Percentiles rank a stretch among this genome's conserved stretches.
Evolutionary conservation across 2,113 vertebrate genomes (phyloP).

Genomic region (Hyperopisus bebe): DNA sequence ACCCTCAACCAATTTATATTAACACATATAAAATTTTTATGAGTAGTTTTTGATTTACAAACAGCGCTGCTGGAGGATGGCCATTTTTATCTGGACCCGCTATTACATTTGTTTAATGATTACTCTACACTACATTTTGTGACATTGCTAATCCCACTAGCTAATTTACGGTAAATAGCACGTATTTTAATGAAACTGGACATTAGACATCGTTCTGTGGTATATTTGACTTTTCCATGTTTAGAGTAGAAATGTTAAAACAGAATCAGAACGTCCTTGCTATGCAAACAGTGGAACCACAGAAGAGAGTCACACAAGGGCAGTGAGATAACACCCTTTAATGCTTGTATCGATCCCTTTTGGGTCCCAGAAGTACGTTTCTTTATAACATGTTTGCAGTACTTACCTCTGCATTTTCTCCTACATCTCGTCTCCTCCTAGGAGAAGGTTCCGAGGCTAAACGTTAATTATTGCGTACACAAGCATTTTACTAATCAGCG

Average conservation of each 20-base stretch:
- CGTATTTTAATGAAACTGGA: background rate
- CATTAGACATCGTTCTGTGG: background rate
- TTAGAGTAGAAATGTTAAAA: background rate
- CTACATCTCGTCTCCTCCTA: constrained; percentile 54
- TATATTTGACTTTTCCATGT: background rate
- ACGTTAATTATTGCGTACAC: constrained; percentile 75
- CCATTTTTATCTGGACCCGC: background rate
- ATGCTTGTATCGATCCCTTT: constrained; percentile 63
- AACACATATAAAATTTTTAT: background rate
- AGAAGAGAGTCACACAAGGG: constrained; percentile 43
- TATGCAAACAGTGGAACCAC: background rate
- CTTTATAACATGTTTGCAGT: constrained; percentile 47
- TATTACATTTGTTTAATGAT: background rate
- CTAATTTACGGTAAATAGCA: background rate
- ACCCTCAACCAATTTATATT: background rate
- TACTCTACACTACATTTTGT: background rate
- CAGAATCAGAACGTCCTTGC: background rate
- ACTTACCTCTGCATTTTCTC: constrained; percentile 51
- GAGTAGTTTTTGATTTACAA: background rate
- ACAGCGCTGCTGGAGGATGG: background rate
- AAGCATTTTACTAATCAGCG: constrained; percentile 84
- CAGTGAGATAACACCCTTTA: constrained; percentile 62
- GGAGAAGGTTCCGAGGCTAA: constrained; percentile 60
- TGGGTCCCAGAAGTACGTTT: constrained; percentile 36
- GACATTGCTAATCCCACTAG: background rate